These are phyloP conservation scores for Euleptes europaea DNA, from an alignment of 2,113 vertebrate species.

Conservation along the genomic window DNA sequence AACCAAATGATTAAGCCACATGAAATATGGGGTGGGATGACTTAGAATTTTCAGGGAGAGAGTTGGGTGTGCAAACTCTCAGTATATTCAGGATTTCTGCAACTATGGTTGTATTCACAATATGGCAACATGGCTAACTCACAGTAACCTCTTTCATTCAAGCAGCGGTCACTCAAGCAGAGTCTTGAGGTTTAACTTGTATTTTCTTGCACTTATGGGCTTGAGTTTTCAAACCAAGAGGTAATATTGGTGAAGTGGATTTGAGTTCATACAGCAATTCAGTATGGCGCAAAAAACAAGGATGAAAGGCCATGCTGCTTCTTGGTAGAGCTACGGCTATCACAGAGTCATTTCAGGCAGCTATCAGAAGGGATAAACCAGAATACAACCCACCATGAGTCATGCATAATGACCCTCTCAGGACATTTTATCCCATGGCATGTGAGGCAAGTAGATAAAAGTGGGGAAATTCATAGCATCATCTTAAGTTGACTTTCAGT, in stretches of 20 bases:
- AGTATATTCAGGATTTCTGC: neutral
- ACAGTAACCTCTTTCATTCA: too few species aligned
- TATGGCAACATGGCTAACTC: neutral
- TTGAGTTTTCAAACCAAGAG: neutral
- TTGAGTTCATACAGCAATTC: neutral
- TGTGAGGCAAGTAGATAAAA: neutral
- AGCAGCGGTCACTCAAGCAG: neutral
- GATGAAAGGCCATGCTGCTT: neutral
- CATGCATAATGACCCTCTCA: neutral
- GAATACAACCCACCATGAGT: neutral
- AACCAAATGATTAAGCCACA: neutral
- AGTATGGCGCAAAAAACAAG: neutral
- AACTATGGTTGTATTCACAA: neutral
- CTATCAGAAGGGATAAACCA: neutral
- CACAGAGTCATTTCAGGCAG: neutral
- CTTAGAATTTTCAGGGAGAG: neutral
- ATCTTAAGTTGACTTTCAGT: neutral
- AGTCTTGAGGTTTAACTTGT: neutral
- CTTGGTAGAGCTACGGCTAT: neutral
- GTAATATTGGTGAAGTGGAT: neutral
- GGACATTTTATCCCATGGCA: neutral
- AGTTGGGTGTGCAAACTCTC: neutral
- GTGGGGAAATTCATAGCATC: neutral
- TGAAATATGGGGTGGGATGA: neutral
- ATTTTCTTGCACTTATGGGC: neutral